Evolutionary conservation across 2,888 invertebrate species (phyloP).

Genomic region (Athrips mouffetella): DNA sequence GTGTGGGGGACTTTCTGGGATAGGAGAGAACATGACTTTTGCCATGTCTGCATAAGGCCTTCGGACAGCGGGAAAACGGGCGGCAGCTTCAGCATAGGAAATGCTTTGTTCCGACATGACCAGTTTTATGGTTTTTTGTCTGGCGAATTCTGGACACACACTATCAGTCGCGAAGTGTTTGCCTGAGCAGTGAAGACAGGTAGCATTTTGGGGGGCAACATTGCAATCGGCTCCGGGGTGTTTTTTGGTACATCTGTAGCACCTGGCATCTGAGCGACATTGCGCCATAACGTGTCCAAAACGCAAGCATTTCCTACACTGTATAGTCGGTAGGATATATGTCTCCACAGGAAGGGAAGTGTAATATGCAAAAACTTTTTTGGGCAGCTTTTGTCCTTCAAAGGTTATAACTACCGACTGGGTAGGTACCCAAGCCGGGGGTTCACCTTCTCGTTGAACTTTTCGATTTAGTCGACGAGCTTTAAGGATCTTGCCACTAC

Average conservation of each 20-base stretch:
- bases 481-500: constrained; percentile 4
- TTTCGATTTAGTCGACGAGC: constrained; percentile 18
- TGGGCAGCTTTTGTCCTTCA: background rate
- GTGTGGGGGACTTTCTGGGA: too few species aligned
- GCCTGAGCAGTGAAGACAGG: constrained; percentile 21
- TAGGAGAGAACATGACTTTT: too few species aligned
- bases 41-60: background rate
- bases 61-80: background rate
- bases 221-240: constrained; percentile 21
- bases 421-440: constrained; percentile 11
- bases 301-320: constrained; percentile 23
- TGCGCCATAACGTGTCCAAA: constrained; percentile 26
- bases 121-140: constrained; percentile 24
- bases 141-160: constrained; percentile 21
- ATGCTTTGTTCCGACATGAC: constrained; percentile 24
- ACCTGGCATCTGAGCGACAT: constrained; percentile 21
- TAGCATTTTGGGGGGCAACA: background rate
- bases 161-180: constrained; percentile 19
- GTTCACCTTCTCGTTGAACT: background rate
- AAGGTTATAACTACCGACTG: background rate
- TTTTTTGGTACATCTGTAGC: constrained; percentile 15
- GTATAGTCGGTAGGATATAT: constrained; percentile 19
- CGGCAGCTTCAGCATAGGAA: constrained; percentile 22
- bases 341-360: background rate
- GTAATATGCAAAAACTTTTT: background rate